Conservation (phyloP, 2,888 invertebrate genomes). For the Maniola hyperantus region DNA sequence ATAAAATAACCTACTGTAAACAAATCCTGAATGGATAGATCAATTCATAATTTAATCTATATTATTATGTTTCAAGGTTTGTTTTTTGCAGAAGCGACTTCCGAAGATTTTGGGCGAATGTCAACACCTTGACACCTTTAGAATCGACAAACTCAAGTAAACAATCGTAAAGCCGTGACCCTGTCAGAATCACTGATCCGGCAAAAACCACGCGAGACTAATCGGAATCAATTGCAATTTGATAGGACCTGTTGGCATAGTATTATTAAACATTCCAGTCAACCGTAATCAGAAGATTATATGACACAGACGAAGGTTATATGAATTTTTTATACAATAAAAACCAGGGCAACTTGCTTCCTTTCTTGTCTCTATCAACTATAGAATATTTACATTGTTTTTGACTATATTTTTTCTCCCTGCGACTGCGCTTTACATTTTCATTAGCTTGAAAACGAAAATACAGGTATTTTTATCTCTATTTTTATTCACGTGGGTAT, state of each 20-base stretch:
- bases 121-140: constrained; percentile 25
- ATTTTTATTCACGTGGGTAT: too few species aligned
- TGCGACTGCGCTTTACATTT: too few species aligned
- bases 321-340: not conserved
- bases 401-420: too few species aligned
- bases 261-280: not conserved
- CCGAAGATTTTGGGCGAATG: constrained; percentile 9
- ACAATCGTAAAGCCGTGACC: constrained; percentile 22
- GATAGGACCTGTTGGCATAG: constrained; percentile 16
- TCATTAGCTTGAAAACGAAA: too few species aligned
- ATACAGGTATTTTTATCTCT: too few species aligned
- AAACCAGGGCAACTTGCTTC: not conserved
- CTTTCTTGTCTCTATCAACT: too few species aligned
- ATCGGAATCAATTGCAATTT: constrained; percentile 17
- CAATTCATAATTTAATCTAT: too few species aligned
- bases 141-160: constrained; percentile 13
- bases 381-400: too few species aligned
- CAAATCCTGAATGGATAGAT: too few species aligned
- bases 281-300: constrained; percentile 5
- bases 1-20: too few species aligned
- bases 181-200: constrained; percentile 21
- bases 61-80: too few species aligned
- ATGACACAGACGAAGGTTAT: not conserved
- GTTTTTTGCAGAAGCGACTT: constrained; percentile 8
- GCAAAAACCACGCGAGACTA: constrained; percentile 11